phyloP scores from a whole-genome alignment of 2,113 vertebrate species.

The Echinops telfairi region DNA sequence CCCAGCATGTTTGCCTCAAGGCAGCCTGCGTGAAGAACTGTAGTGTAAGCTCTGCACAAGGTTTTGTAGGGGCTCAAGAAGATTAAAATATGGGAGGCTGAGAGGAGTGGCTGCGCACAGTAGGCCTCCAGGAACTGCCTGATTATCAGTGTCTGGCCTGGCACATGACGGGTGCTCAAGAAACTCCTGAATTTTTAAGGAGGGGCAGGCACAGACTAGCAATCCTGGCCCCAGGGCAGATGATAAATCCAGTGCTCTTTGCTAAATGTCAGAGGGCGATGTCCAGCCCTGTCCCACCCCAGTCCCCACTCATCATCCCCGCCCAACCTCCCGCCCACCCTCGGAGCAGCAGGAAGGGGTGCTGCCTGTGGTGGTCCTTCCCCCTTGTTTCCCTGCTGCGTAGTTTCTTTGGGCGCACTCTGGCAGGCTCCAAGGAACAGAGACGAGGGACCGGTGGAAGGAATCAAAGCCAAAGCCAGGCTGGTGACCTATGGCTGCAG shows the following conservation, averaged over 20 bases:
- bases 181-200: conserved; percentile 10
- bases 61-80: neutral
- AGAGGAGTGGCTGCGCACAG: fast-evolving
- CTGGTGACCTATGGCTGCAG: neutral
- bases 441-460: neutral
- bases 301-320: neutral
- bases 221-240: neutral
- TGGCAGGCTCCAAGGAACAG: neutral
- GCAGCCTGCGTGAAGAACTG: neutral
- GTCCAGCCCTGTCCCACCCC: neutral
- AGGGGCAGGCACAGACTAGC: conserved; percentile 10
- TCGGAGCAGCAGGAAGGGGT: neutral
- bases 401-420: neutral
- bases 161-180: neutral
- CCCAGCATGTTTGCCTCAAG: neutral
- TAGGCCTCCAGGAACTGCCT: neutral
- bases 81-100: neutral
- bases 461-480: neutral
- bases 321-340: fast-evolving
- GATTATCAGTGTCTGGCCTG: neutral
- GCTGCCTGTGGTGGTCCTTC: fast-evolving
- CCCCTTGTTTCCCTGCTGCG: neutral
- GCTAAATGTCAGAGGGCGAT: neutral
- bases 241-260: neutral
- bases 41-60: neutral